Evolutionary conservation across 2,888 invertebrate species (phyloP), one percentile per base, ranked within the genome.

Genomic region (Dicranocentrus wangi): DNA sequence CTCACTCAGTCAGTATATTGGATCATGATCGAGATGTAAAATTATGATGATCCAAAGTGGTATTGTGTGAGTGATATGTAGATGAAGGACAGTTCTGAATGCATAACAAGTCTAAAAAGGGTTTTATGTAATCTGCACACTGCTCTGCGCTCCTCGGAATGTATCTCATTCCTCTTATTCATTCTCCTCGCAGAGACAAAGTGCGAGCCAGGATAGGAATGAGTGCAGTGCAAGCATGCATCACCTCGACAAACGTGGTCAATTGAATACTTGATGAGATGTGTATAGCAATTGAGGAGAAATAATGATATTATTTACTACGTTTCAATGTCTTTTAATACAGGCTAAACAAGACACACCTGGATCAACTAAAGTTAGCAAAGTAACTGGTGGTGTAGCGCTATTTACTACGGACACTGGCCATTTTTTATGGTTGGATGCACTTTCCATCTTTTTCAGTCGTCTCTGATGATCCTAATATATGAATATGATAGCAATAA

Each of bases 191-290:
- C 7, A 7, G 39, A 7, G 13, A 7, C 7, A 51, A 8, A 5
- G 3, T 1, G 7, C 53, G 10, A 19, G 53, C 10, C 53, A 19
- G 17, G 53, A 39, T 21, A 53, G 19, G 10, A 51, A 17, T 51
- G n/a, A 19, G 19, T 53, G 39, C 8, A 39, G 13, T 7, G 39
- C n/a, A 61, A 61, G 32, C 17, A 32, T 61, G 61, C 51, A 63
- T 63, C 32, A 53, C 42, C 43, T 21, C 27, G 27, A 10, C 53
- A 3, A 58, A 63, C 58, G 72, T 73, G 53, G 72, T 66, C 66
- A 75, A 73, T 63, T 63, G 72, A 73, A 73, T 63, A 53, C 43
- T 60, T 75, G 75, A 75, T 75, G 65, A 75, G 65, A 39, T 53
- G 65, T 55, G 65, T 42, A 58, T 27, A 43, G 43, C 42, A 66